Evolutionary conservation across 1,140 invertebrate genomes (phyloP).

Genomic region (Lamellibrachia luymesi): DNA sequence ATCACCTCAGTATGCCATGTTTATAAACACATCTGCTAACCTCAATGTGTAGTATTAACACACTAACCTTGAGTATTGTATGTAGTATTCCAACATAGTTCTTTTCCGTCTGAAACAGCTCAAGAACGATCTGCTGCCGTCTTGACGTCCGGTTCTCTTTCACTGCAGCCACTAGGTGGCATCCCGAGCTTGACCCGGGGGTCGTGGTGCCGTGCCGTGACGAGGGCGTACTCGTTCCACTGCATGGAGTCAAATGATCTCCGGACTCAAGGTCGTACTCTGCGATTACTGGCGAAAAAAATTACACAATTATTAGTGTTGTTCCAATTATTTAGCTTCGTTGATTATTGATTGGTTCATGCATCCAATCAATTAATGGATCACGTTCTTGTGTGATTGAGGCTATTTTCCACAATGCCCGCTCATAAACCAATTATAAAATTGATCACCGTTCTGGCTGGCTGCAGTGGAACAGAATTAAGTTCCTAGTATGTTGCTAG

Average conservation of each 20-base stretch:
- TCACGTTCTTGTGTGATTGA: no score
- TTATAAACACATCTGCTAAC: no score
- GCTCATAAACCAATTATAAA: no score
- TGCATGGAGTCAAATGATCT: background rate
- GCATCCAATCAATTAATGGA: no score
- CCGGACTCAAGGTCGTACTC: background rate
- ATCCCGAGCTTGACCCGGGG: background rate
- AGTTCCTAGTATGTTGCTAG: no score
- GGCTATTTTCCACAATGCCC: no score
- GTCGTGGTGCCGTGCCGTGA: background rate
- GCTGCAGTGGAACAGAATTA: no score
- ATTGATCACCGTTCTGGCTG: no score
- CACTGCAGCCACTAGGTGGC: background rate
- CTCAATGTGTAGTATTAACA: background rate
- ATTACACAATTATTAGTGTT: no score
- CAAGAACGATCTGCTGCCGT: constrained; percentile 84
- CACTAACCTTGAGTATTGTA: constrained; percentile 79
- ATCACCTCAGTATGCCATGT: no score
- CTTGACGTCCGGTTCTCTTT: constrained; percentile 44
- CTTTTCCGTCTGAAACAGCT: constrained; percentile 91
- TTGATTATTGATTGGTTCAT: no score
- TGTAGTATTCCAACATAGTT: constrained; percentile 95
- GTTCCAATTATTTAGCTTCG: no score
- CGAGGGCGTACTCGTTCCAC: background rate
- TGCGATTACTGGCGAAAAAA: background rate